Evolutionary conservation across 2,113 vertebrate genomes (phyloP).

Genomic region (Chiloscyllium plagiosum): DNA sequence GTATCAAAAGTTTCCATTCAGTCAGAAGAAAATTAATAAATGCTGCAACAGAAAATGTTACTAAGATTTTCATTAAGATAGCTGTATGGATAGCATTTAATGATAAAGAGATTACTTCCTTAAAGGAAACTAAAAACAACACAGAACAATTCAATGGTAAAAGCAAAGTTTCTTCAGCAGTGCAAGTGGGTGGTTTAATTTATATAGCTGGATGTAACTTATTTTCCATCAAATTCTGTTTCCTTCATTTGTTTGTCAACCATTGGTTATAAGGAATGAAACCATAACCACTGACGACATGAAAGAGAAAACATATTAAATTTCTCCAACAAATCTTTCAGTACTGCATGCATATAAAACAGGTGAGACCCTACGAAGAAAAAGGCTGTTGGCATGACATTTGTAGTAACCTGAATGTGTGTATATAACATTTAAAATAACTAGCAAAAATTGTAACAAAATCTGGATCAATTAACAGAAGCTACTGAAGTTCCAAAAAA

Average conservation of each 20-base stretch:
- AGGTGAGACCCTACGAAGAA: background rate
- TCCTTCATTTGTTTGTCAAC: background rate
- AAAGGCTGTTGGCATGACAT: constrained; percentile 9
- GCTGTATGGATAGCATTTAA: background rate
- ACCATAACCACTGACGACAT: background rate
- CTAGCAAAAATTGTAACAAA: constrained; percentile 31
- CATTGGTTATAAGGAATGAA: background rate
- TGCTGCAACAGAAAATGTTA: background rate
- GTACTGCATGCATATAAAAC: background rate
- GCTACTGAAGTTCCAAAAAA: constrained; percentile 18
- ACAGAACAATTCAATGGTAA: background rate
- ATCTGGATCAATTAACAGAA: constrained; percentile 22
- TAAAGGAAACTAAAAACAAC: background rate
- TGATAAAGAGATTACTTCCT: background rate
- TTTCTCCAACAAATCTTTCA: background rate
- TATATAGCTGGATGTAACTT: background rate
- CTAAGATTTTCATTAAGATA: constrained; percentile 23
- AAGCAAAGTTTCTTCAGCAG: background rate
- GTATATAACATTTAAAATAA: constrained; percentile 12
- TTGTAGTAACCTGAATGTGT: background rate
- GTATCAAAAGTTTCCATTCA: constrained; percentile 7
- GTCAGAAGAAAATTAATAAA: background rate
- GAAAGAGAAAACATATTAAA: background rate
- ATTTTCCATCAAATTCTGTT: constrained; percentile 22
- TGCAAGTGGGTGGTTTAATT: background rate